phyloP scores from a whole-genome alignment of 2,113 vertebrate species.

The Atrichornis clamosus region DNA sequence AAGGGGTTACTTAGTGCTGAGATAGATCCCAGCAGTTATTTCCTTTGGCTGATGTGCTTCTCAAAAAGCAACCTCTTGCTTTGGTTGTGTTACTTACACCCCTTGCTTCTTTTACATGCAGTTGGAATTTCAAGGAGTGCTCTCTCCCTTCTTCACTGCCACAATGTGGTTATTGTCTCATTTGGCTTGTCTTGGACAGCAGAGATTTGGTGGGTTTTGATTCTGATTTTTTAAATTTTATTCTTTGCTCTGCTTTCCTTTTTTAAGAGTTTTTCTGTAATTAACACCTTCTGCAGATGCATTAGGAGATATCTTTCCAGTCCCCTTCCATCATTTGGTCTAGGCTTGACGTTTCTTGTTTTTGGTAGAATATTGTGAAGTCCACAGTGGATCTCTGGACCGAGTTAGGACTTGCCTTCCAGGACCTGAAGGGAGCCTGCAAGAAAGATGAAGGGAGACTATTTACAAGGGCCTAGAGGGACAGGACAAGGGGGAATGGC shows the following conservation, averaged over 20 bases:
- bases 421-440: background rate
- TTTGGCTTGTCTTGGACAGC: conserved; percentile 53
- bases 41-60: conserved; percentile 43
- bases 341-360: background rate
- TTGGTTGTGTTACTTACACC: conserved; percentile 30
- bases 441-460: background rate
- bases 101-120: background rate
- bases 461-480: background rate
- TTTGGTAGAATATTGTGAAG: background rate
- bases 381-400: background rate
- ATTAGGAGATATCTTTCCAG: background rate
- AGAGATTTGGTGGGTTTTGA: background rate
- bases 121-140: conserved; percentile 25
- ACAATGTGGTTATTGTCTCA: conserved; percentile 52
- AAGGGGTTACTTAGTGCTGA: conserved; percentile 43
- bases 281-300: background rate
- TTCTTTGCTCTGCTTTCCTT: background rate
- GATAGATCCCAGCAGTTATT: conserved; percentile 37
- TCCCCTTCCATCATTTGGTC: background rate
- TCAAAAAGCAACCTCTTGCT: conserved; percentile 27
- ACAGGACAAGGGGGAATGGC: background rate
- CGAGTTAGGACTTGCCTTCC: background rate
- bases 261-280: background rate
- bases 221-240: background rate
- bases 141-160: conserved; percentile 6